phyloP scores from a whole-genome alignment of 2,888 invertebrate species.

The Drosophila barbarae region DNA sequence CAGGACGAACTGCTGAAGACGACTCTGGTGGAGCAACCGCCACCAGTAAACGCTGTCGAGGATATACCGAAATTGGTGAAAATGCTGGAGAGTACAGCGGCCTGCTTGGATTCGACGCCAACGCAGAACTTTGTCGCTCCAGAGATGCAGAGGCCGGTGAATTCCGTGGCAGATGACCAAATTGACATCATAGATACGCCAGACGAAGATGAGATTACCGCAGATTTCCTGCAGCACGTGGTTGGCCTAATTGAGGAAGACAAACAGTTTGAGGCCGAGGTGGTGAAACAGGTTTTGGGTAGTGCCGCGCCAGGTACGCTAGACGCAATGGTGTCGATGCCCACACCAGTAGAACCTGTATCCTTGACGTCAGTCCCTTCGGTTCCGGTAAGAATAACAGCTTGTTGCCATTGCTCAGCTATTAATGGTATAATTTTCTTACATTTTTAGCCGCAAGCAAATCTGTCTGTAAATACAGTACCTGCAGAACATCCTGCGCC shows the following conservation, averaged over 20 bases:
- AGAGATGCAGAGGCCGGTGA: constrained; percentile 1
- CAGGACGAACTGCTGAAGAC: constrained; percentile 76
- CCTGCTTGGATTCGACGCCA: constrained; percentile 53
- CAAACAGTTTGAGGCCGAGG: constrained; percentile 86
- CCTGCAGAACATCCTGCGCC: constrained; percentile 12
- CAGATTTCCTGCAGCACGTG: constrained; percentile 87
- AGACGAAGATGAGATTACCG: constrained; percentile 83
- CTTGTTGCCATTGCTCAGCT: background rate
- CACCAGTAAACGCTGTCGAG: constrained; percentile 64
- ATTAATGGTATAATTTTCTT: background rate
- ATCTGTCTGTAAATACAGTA: background rate
- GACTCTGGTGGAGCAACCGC: constrained; percentile 60
- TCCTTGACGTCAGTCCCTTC: constrained; percentile 13
- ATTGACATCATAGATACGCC: constrained; percentile 81
- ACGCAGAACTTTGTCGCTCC: constrained; percentile 1
- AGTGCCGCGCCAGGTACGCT: constrained; percentile 47
- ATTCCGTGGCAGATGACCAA: constrained; percentile 50
- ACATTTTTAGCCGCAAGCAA: constrained; percentile 10
- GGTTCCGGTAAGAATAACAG: background rate
- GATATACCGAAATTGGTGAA: constrained; percentile 81
- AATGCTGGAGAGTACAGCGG: constrained; percentile 80
- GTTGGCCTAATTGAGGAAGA: constrained; percentile 85
- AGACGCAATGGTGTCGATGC: constrained; percentile 41
- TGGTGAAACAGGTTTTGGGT: constrained; percentile 84
- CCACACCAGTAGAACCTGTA: constrained; percentile 29